Percentiles rank a stretch among this genome's conserved stretches.
Conservation (phyloP, 2,888 invertebrate species). For the Erebia epiphron region DNA sequence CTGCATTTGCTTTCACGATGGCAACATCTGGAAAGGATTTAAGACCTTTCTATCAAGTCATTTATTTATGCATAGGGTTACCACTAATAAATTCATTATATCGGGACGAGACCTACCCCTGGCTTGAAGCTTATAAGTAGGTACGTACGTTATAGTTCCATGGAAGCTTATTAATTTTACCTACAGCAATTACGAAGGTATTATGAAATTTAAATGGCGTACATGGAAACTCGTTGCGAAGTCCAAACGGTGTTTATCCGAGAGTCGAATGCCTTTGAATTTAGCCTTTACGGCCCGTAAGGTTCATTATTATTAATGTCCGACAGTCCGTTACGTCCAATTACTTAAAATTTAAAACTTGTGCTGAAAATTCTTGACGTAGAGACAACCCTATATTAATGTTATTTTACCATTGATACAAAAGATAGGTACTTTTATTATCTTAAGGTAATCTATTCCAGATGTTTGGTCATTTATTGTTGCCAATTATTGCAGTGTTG, state of each 20-base stretch:
- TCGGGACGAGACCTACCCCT: not conserved
- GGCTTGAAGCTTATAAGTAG: not conserved
- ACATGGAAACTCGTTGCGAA: no score
- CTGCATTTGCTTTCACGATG: slow-evolving; percentile 5
- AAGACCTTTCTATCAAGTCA: slow-evolving; percentile 1
- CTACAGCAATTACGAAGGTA: no score
- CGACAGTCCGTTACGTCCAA: no score
- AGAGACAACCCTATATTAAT: not conserved
- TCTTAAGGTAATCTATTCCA: slow-evolving; percentile 4
- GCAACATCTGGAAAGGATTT: slow-evolving; percentile 28
- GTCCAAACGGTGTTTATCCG: no score
- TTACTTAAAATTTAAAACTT: no score
- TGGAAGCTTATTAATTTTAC: no score
- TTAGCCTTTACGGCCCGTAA: no score
- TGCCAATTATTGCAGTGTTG: no score
- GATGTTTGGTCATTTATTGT: slow-evolving; percentile 3
- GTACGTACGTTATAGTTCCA: no score
- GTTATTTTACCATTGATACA: not conserved
- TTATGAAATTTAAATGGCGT: no score
- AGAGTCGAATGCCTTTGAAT: no score
- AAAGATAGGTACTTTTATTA: not conserved
- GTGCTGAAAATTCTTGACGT: not conserved
- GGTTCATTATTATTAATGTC: no score
- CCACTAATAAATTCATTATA: not conserved
- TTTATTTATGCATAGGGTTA: slow-evolving; percentile 1